Conservation (phyloP, 2,797 vertebrate genomes). For the Manis crassicaudata region DNA sequence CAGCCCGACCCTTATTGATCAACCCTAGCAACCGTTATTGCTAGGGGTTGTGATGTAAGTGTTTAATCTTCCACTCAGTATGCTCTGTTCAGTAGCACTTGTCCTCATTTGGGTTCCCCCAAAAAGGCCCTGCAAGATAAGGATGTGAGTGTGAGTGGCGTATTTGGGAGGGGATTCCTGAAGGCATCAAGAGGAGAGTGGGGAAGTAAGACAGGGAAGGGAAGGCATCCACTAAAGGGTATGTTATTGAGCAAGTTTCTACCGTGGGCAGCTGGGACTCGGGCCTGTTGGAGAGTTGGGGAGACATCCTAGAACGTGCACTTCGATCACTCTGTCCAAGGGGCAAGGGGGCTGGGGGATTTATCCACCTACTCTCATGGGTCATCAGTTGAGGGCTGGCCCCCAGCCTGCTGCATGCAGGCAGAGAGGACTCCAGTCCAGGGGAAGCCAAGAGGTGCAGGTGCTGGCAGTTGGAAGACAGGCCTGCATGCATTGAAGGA, state of each 20-base stretch:
- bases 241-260: not conserved
- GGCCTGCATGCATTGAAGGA: not conserved
- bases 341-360: not conserved
- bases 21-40: no score
- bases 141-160: not conserved
- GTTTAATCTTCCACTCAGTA: not conserved
- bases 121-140: not conserved
- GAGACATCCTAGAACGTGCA: not conserved
- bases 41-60: not conserved
- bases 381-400: not conserved
- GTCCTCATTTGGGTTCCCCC: not conserved
- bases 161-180: not conserved
- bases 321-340: not conserved
- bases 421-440: not conserved
- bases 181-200: not conserved
- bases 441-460: conserved; percentile 4
- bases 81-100: not conserved
- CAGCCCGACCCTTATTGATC: not conserved
- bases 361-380: not conserved
- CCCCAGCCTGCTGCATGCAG: not conserved
- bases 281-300: not conserved
- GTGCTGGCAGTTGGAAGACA: not conserved
- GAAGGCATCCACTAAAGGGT: not conserved
- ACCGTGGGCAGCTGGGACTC: not conserved
- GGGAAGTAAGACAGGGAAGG: not conserved